Evolutionary conservation across 2,797 vertebrate species (phyloP).

Genomic region (Hybognathus amarus): DNA sequence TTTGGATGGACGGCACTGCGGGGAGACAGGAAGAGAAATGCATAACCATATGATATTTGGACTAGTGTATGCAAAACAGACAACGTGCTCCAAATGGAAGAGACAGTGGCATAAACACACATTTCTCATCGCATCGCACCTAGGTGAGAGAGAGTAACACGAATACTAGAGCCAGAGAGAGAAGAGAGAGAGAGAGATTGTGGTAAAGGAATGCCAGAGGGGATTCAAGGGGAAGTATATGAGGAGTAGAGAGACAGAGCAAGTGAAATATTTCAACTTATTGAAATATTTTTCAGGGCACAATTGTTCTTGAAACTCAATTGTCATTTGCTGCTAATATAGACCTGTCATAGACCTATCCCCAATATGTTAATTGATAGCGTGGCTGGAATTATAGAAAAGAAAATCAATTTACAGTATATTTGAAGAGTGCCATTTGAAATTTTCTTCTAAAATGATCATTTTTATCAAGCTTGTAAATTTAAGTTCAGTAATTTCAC

Average conservation of each 20-base stretch:
- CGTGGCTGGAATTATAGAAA: too few relatives aligned
- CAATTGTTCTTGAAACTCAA: too few relatives aligned
- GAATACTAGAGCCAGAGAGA: conserved; percentile 43
- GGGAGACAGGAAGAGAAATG: conserved; percentile 36
- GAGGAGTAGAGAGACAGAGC: conserved; percentile 17
- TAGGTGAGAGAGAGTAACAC: conserved; percentile 58
- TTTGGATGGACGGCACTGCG: conserved; percentile 93
- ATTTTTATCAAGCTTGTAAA: too few relatives aligned
- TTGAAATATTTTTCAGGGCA: too few relatives aligned
- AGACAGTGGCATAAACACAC: conserved; percentile 37
- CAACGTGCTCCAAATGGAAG: conserved; percentile 55
- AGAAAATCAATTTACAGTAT: too few relatives aligned
- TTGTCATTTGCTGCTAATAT: too few relatives aligned
- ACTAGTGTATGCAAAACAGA: conserved; percentile 48
- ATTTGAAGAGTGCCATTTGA: too few relatives aligned
- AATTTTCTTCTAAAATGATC: too few relatives aligned
- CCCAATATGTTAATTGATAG: too few relatives aligned
- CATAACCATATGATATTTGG: conserved; percentile 46
- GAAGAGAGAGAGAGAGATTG: conserved; percentile 22
- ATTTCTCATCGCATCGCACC: conserved; percentile 57
- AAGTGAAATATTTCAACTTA: background rate
- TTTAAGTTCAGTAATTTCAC: too few relatives aligned
- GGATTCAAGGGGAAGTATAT: conserved; percentile 25
- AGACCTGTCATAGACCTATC: too few relatives aligned
- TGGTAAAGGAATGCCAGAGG: conserved; percentile 11